Base-by-base conservation (phyloP, 2,113 vertebrate species). In the Caretta caretta region DNA sequence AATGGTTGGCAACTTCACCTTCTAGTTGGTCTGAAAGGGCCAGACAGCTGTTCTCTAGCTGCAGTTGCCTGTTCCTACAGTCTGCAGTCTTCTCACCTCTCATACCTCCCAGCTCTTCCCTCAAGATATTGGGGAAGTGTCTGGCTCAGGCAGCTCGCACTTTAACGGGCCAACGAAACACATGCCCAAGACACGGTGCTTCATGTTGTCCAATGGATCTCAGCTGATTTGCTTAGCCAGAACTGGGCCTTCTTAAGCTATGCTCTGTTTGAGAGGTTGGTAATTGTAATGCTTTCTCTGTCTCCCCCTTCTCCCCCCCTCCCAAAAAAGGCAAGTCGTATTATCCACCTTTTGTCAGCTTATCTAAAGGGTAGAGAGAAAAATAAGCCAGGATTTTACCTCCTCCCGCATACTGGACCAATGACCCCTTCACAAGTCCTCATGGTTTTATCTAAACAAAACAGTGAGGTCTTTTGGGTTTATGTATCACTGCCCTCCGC, bases 371-470 rank as follows among this genome's bases (percentile, higher is more conserved):
- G 65, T 20, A 20, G 87, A 59, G 57, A 57, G 85, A 89, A 89
- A 91, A 80, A 94, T 72, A 92, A 84, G 94, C 50, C 2, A 1
- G 62, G 83, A 29, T 8, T 42, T 93, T 92, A 79, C 80, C 57
- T 83, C 85, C 95, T 94, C 93, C 90, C 87, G 80, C 94, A 95
- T 57, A 10, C 65, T 85, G 9, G 83, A 97, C 95, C 92, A 97
- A 95, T 94, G 72, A 57, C 27, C 92, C 90, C 89, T 96, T 97
- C 89, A 91, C 89, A 85, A 91, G 81, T 65, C 72, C 57, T 92
- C 57, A 1, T 10, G 4, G 56, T 78, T 90, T 84, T 89, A 46
- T 54, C 81, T 25, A 65, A 83, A 83, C 46, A 90, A 94, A 86
- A 48, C 38, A 87, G 10, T n/a, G 6, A 20, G 72, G 38, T 14